Evolutionary conservation across 2,797 vertebrate species (phyloP).

Genomic region (Valencia hispanica): DNA sequence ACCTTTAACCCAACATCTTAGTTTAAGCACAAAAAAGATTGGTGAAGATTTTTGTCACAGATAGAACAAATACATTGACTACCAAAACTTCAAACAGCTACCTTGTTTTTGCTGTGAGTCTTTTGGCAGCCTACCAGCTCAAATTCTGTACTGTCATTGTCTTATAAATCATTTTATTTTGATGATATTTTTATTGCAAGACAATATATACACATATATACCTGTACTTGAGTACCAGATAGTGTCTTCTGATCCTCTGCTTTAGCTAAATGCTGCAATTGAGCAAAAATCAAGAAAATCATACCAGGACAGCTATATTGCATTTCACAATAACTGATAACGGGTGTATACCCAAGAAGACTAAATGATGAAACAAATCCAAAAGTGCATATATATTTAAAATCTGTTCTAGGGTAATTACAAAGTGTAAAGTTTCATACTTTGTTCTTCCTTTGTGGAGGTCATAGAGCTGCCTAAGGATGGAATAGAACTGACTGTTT

Average conservation of each 20-base stretch:
- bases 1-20: neutral
- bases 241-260: too few species aligned
- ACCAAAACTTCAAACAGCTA: neutral
- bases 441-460: neutral
- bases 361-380: too few species aligned
- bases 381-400: too few species aligned
- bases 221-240: too few species aligned
- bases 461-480: neutral
- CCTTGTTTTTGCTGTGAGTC: neutral
- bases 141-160: neutral
- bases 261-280: too few species aligned
- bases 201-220: neutral
- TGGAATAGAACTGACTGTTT: constrained; percentile 22
- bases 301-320: too few species aligned
- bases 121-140: neutral
- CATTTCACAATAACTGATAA: too few species aligned
- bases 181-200: neutral
- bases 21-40: neutral
- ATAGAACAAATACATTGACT: neutral
- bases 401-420: too few species aligned
- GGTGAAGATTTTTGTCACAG: neutral
- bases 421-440: too few species aligned
- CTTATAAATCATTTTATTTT: neutral
- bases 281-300: too few species aligned
- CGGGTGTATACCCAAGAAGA: too few species aligned